These are phyloP conservation scores for Trachelus iudaicus DNA, from an alignment of 2,888 invertebrate species.

Conservation along the genomic window DNA sequence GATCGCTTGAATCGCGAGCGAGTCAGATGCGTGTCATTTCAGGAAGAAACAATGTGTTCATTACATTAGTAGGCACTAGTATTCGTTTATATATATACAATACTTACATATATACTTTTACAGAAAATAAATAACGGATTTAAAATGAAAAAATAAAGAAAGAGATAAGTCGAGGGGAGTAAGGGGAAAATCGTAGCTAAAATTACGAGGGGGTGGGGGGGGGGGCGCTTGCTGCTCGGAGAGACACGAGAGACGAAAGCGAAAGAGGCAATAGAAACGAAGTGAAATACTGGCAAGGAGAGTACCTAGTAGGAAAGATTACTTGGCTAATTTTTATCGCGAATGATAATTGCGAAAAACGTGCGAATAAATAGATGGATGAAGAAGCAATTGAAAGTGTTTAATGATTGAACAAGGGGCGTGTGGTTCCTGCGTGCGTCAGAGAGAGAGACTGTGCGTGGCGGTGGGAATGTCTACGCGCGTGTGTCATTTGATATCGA, in stretches of 20 bases:
- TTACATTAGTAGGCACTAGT: slow-evolving; percentile 59
- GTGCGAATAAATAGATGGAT: background rate
- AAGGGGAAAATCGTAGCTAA: background rate
- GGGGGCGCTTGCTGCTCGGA: background rate
- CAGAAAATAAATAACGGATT: slow-evolving; percentile 8
- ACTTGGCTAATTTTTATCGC: background rate
- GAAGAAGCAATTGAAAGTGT: background rate
- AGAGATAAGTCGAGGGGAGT: background rate
- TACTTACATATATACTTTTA: slow-evolving; percentile 28
- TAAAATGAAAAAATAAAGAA: background rate
- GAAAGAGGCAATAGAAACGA: background rate
- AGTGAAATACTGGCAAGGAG: background rate
- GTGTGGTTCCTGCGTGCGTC: background rate
- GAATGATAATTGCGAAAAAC: background rate
- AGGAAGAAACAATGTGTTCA: slow-evolving; percentile 57
- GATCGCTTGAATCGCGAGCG: background rate
- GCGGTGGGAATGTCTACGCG: background rate
- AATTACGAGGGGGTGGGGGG: background rate
- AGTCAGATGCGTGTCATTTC: slow-evolving; percentile 4
- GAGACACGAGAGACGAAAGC: background rate
- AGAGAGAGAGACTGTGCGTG: background rate
- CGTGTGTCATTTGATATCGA: slow-evolving; percentile 11
- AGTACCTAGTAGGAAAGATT: background rate
- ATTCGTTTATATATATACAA: slow-evolving; percentile 48
- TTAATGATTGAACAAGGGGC: background rate